These are phyloP conservation scores for Sceloporus tristichus DNA, from an alignment of 2,113 vertebrate genomes.

Conservation along the genomic window DNA sequence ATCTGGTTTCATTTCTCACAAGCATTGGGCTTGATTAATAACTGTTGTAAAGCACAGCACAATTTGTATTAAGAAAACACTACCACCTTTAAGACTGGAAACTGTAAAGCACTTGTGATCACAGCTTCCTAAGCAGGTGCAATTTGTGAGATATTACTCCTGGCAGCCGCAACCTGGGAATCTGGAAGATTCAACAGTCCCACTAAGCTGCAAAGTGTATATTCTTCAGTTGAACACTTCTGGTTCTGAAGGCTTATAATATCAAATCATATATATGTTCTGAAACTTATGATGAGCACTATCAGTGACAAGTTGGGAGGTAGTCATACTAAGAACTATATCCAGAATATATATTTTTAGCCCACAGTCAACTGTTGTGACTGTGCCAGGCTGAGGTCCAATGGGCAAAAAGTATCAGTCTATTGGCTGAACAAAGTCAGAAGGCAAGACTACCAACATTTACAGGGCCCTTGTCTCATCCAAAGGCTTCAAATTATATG, in stretches of 20 bases:
- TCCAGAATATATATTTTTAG: neutral
- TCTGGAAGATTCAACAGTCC: neutral
- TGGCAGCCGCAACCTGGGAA: neutral
- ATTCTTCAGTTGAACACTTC: neutral
- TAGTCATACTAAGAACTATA: neutral
- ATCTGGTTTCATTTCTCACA: neutral
- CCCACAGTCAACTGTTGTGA: neutral
- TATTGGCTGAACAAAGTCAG: neutral
- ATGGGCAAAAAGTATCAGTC: neutral
- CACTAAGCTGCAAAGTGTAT: neutral
- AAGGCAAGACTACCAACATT: neutral
- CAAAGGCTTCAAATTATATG: neutral
- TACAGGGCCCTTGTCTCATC: neutral
- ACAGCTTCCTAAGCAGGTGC: neutral
- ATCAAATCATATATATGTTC: no score
- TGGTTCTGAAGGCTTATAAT: neutral
- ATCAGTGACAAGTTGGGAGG: neutral
- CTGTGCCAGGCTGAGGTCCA: neutral
- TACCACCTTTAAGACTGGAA: neutral
- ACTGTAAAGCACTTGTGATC: constrained; percentile 18
- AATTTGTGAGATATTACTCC: neutral
- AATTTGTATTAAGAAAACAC: neutral
- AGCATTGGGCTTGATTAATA: neutral
- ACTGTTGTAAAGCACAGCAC: neutral
- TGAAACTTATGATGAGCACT: neutral